These are phyloP conservation scores for Coelinius sp. DNA, from an alignment of 2,888 invertebrate genomes.

Conservation along the genomic window DNA sequence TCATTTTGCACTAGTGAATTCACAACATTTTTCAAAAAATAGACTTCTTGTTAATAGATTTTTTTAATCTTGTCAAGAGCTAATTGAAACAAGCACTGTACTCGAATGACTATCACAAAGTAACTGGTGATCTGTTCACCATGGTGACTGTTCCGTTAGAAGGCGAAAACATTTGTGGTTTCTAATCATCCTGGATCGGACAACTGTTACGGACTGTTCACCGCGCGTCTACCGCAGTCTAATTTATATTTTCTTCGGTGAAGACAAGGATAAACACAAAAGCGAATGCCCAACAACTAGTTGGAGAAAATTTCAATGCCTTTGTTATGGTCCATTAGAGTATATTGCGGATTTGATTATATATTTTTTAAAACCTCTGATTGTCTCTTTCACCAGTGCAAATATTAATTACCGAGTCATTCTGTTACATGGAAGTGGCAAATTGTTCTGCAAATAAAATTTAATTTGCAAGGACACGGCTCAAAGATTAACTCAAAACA, in stretches of 20 bases:
- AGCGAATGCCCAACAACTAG: not conserved
- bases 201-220: constrained; percentile 58
- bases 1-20: constrained; percentile 31
- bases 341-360: not conserved
- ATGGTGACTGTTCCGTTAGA: constrained; percentile 31
- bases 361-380: not conserved
- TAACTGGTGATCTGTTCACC: constrained; percentile 31
- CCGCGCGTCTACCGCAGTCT: constrained; percentile 53
- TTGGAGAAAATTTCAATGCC: not conserved
- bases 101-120: constrained; percentile 24
- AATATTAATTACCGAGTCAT: not conserved
- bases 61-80: not conserved
- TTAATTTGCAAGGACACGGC: not conserved
- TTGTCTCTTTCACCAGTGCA: not conserved
- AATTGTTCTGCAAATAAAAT: not conserved
- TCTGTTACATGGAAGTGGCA: not conserved
- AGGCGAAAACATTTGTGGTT: constrained; percentile 42
- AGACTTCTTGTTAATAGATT: not conserved
- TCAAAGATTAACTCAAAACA: not conserved
- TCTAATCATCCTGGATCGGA: constrained; percentile 53
- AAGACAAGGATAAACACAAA: not conserved
- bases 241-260: constrained; percentile 65
- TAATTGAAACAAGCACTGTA: constrained; percentile 3
- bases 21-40: constrained; percentile 35
- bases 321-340: not conserved